These are phyloP conservation scores for Galendromus occidentalis DNA, from an alignment of 1,140 invertebrate species.

Conservation along the genomic window DNA sequence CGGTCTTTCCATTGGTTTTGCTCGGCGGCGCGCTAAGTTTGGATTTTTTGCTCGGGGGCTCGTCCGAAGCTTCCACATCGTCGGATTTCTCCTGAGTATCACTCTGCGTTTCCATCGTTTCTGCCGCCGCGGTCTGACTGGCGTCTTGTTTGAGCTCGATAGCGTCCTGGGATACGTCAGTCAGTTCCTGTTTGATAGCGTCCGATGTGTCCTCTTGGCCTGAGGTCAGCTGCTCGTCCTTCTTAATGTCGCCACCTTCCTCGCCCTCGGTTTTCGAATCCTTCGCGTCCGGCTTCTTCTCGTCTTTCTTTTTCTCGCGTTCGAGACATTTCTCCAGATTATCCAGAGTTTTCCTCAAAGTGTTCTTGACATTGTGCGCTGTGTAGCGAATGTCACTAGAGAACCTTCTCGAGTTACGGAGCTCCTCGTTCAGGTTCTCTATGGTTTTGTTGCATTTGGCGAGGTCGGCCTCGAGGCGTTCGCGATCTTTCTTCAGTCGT, in stretches of 20 bases:
- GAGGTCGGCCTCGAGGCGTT: neutral
- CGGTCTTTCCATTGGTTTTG: neutral
- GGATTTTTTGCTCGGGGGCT: too few species aligned
- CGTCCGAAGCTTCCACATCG: too few species aligned
- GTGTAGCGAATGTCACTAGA: conserved; percentile 9
- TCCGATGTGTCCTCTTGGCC: too few species aligned
- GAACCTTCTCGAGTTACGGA: neutral
- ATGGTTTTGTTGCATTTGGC: neutral
- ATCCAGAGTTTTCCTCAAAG: neutral
- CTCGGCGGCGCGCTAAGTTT: too few species aligned
- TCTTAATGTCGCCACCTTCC: too few species aligned
- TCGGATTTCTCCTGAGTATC: too few species aligned
- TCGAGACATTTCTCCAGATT: conserved; percentile 3
- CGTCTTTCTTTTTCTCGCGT: neutral
- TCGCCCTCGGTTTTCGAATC: neutral
- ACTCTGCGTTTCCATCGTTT: too few species aligned
- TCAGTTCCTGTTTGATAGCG: too few species aligned
- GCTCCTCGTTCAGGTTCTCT: neutral
- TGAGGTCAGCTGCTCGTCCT: too few species aligned
- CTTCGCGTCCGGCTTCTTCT: neutral
- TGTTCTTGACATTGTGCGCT: neutral
- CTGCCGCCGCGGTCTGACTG: too few species aligned
- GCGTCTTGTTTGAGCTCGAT: too few species aligned
- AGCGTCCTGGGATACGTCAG: too few species aligned
- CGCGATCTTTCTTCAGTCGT: neutral